phyloP scores from a whole-genome alignment of 2,888 invertebrate genomes.

The Eurytoma adleriae region DNA sequence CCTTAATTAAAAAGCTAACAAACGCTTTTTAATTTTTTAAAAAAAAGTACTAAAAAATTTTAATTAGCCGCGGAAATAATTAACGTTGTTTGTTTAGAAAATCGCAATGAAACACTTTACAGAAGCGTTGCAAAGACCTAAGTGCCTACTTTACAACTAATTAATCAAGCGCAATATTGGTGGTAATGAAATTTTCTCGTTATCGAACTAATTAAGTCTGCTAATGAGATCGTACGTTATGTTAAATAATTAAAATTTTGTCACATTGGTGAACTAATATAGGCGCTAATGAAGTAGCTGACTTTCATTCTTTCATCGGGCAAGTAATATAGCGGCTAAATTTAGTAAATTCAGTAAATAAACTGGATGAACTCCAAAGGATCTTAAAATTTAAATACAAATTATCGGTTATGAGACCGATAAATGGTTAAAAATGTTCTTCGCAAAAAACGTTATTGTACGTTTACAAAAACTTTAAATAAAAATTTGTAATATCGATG shows the following conservation, averaged over 20 bases:
- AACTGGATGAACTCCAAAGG: conserved; percentile 16
- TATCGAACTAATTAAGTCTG: conserved; percentile 29
- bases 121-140: no score
- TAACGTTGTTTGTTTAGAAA: no score
- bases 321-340: background rate
- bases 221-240: conserved; percentile 28
- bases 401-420: background rate
- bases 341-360: background rate
- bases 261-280: conserved; percentile 10
- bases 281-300: conserved; percentile 26
- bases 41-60: no score
- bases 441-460: no score
- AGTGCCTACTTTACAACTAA: no score
- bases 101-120: no score
- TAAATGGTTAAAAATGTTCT: no score
- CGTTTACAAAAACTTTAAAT: no score
- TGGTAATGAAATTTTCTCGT: conserved; percentile 8
- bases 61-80: no score
- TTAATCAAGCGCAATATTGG: no score
- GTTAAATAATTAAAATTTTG: conserved; percentile 24
- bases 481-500: no score
- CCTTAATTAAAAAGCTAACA: conserved; percentile 11
- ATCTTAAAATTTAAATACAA: background rate
- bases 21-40: background rate
- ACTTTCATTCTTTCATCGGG: conserved; percentile 25